These are phyloP conservation scores for Diachrysia chrysitis DNA, from an alignment of 2,888 invertebrate genomes.

Conservation along the genomic window DNA sequence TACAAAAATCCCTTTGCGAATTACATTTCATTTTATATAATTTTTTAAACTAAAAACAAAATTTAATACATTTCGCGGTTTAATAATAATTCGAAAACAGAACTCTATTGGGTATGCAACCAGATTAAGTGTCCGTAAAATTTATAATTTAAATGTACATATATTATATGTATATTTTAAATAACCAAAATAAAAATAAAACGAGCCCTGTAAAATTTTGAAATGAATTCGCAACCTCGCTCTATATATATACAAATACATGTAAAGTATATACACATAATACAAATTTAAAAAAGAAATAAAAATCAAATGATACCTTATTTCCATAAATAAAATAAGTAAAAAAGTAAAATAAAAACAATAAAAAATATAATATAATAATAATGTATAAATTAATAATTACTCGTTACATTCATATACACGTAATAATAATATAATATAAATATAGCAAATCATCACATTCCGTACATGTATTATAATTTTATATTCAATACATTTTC, in stretches of 20 bases:
- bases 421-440: not conserved
- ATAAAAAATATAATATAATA: too few relatives aligned
- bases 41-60: not conserved
- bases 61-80: not conserved
- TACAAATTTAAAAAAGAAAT: not conserved
- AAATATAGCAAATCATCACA: not conserved
- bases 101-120: not conserved
- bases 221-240: conserved; percentile 4
- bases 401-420: not conserved
- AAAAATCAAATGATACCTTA: not conserved
- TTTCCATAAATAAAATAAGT: not conserved
- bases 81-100: not conserved
- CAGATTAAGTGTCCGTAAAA: not conserved
- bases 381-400: not conserved
- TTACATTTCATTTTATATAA: not conserved
- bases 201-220: not conserved
- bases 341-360: too few relatives aligned
- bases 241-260: too few relatives aligned
- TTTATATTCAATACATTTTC: too few relatives aligned
- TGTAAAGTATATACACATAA: too few relatives aligned
- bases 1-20: not conserved
- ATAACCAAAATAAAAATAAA: not conserved
- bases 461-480: not conserved
- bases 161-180: not conserved
- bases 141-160: not conserved